Evolutionary conservation across 2,888 invertebrate species (phyloP).

Genomic region (Notodonta ziczac): DNA sequence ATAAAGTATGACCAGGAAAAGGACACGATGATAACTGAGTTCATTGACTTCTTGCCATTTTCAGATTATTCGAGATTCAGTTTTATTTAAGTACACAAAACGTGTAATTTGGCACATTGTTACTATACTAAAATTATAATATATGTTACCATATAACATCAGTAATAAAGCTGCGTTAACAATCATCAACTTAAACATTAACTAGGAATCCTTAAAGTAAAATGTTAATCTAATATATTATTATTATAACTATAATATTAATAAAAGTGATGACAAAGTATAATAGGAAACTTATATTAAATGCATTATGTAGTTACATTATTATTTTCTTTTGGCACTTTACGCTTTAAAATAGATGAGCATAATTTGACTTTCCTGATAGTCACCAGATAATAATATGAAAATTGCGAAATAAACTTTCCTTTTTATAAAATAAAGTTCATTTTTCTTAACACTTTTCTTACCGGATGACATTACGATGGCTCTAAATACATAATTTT

Average conservation of each 20-base stretch:
- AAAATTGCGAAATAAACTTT: background rate
- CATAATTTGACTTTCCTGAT: background rate
- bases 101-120: constrained; percentile 35
- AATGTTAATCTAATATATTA: constrained; percentile 25
- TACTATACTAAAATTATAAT: constrained; percentile 32
- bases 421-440: background rate
- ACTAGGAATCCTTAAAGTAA: constrained; percentile 40
- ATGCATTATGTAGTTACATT: constrained; percentile 4
- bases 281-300: constrained; percentile 25
- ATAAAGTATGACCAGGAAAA: too few species aligned
- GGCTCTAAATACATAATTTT: background rate
- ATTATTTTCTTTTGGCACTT: constrained; percentile 35
- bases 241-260: constrained; percentile 29
- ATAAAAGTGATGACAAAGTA: constrained; percentile 40
- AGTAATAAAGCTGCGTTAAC: constrained; percentile 38
- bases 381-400: background rate
- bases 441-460: background rate
- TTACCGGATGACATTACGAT: background rate
- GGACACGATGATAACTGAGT: too few species aligned
- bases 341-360: background rate
- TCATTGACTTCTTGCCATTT: too few species aligned
- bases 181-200: constrained; percentile 38
- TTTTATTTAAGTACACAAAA: constrained; percentile 28
- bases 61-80: too few species aligned
- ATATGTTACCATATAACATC: constrained; percentile 34